Percentiles rank a stretch among this genome's conserved stretches.
Evolutionary conservation across 2,797 vertebrate genomes (phyloP).

Genomic region (Catharus ustulatus): DNA sequence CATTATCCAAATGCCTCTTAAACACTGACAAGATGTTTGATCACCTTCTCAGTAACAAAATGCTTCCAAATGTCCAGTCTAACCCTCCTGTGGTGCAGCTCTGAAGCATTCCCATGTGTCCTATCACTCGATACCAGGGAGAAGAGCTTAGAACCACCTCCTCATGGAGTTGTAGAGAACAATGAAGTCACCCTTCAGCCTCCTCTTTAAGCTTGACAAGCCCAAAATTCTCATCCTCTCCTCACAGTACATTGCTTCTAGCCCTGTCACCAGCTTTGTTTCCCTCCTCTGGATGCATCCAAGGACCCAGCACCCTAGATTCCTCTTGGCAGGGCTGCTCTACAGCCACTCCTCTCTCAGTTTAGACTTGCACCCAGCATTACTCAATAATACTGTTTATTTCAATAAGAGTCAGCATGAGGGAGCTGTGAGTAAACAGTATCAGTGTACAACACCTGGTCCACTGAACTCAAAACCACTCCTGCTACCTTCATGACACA

Average conservation of each 20-base stretch:
- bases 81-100: rapidly evolving
- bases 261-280: background rate
- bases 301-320: background rate
- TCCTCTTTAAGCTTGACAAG: background rate
- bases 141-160: background rate
- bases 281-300: rapidly evolving
- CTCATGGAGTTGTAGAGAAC: background rate
- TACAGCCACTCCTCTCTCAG: background rate
- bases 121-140: background rate
- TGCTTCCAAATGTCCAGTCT: background rate
- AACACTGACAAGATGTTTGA: background rate
- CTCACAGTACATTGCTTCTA: background rate
- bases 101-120: background rate
- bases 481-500: background rate
- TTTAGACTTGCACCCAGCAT: no score
- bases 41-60: background rate
- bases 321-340: background rate
- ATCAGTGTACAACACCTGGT: background rate
- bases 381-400: background rate
- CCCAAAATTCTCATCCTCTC: rapidly evolving
- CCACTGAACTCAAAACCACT: background rate
- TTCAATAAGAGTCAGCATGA: background rate
- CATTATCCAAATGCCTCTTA: background rate
- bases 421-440: background rate
- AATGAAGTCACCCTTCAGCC: background rate